Conservation (phyloP, 2,888 invertebrate genomes). For the Nemurella pictetii region DNA sequence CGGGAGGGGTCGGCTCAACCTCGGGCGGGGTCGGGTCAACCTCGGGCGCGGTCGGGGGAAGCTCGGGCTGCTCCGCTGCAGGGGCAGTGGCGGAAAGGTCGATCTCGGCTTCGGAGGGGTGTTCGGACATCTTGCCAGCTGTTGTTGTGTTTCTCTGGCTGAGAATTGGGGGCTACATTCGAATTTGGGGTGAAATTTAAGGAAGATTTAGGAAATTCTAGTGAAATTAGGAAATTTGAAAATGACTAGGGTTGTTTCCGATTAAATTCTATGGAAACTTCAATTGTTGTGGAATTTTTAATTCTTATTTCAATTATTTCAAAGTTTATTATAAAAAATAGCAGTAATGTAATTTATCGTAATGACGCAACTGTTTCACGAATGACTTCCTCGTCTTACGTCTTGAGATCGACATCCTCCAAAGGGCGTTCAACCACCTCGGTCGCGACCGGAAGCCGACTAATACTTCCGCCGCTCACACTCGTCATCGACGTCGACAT, state of each 20-base stretch:
- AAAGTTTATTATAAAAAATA: too few relatives aligned
- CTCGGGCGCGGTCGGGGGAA: neutral
- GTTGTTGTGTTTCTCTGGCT: too few relatives aligned
- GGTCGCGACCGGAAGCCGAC: neutral
- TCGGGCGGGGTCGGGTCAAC: neutral
- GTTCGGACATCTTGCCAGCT: neutral
- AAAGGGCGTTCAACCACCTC: neutral
- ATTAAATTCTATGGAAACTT: neutral
- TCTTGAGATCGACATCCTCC: neutral
- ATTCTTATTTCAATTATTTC: too few relatives aligned
- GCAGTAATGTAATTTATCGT: too few relatives aligned
- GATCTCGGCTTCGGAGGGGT: neutral
- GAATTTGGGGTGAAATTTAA: neutral
- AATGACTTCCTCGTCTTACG: too few relatives aligned
- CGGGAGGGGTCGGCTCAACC: neutral
- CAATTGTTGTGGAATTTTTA: neutral
- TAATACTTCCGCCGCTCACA: neutral
- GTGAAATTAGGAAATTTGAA: neutral
- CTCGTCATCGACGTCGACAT: neutral
- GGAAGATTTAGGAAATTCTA: neutral
- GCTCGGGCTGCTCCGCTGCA: neutral
- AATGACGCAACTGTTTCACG: too few relatives aligned
- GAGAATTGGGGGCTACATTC: neutral
- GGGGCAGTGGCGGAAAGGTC: neutral
- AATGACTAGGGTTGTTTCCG: neutral